Percentiles rank a stretch among this genome's conserved stretches.
Evolutionary conservation across 2,888 invertebrate species (phyloP).

Genomic region (Scotopteryx bipunctaria): DNA sequence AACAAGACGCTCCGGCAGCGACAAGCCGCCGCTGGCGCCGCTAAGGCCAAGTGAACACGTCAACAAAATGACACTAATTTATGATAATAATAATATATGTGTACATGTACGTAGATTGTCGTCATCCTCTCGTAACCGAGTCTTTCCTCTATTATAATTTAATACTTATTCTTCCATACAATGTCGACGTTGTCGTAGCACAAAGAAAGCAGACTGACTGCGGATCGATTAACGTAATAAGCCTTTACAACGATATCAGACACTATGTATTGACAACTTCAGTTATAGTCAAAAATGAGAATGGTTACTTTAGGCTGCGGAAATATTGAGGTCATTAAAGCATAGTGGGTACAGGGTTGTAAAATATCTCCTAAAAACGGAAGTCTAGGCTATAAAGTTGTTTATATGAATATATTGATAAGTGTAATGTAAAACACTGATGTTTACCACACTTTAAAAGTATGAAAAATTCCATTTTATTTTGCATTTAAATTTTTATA

Average conservation of each 20-base stretch:
- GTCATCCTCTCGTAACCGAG: slow-evolving; percentile 57
- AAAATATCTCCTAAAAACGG: slow-evolving; percentile 79
- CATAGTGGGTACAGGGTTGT: slow-evolving; percentile 84
- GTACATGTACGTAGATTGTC: slow-evolving; percentile 51
- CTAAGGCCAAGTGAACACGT: slow-evolving; percentile 83
- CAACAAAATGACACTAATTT: slow-evolving; percentile 32
- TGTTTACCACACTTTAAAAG: slow-evolving; percentile 67
- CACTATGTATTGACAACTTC: slow-evolving; percentile 41
- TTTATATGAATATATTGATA: slow-evolving; percentile 79
- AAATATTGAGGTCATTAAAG: slow-evolving; percentile 69
- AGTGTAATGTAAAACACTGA: slow-evolving; percentile 70
- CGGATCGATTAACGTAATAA: slow-evolving; percentile 22
- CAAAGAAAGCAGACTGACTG: slow-evolving; percentile 40
- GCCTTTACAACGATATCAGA: slow-evolving; percentile 32
- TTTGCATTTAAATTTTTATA: slow-evolving; percentile 65
- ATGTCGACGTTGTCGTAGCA: slow-evolving; percentile 39
- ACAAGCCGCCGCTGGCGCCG: slow-evolving; percentile 64
- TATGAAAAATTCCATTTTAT: slow-evolving; percentile 68
- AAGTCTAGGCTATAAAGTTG: slow-evolving; percentile 74
- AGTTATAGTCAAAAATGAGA: slow-evolving; percentile 41
- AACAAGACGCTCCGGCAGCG: slow-evolving; percentile 88
- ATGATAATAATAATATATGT: slow-evolving; percentile 23
- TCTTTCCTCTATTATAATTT: slow-evolving; percentile 58
- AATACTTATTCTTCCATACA: slow-evolving; percentile 36
- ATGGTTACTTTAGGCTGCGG: slow-evolving; percentile 59